Base-by-base conservation (phyloP, 1,140 invertebrate species). In the Cydia strobilella region DNA sequence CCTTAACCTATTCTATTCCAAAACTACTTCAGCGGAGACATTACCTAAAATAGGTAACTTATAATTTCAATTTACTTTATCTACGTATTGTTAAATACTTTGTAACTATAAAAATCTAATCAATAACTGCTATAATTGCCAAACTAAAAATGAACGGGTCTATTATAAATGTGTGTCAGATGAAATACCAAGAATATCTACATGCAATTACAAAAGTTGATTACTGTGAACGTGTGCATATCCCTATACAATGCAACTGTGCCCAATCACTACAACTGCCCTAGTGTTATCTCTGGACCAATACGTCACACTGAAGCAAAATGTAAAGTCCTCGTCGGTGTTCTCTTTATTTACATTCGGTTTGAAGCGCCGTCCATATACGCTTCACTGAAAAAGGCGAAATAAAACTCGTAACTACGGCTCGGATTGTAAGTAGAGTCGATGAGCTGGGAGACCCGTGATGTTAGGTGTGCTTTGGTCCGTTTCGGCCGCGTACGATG, bases 231-330 rank as follows among this genome's bases (percentile, higher is more conserved):
- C 74, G 62, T 86, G 89, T 90, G 89, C 90, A 85, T 83, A 85
- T 85, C 86, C 90, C 87, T 86, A 86, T 87, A 92, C 91, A 93
- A 93, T 90, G 88, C 91, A 93, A 93, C 91, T 93, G 91, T 93
- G 91, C 91, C 91, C 91, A 91, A 93, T 91, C 87, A 88, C 76
- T 86, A 83, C 78, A 62, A 80, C 80, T 84, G 84, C 81, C 84
- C 82, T 84, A 84, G 77, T 76, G 59, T 82, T 75, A 74, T 86
- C 76, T 80, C 75, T 84, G 76, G 78, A 85, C 75, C 81, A 85
- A 85, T 86, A 91, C 90, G 90, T 87, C 90, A 93, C 91, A 93
- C 91, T 93, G 91, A 93, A 93, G 89, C 90, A 93, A 93, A 77
- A 88, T 87, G 82, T 86, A 80, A 76, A 69, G 75, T 80, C 82